A percentile compares a stretch with the other conserved stretches of the same genome.
phyloP scores from a whole-genome alignment of 2,888 invertebrate genomes.

The Chrysotoxum bicinctum region DNA sequence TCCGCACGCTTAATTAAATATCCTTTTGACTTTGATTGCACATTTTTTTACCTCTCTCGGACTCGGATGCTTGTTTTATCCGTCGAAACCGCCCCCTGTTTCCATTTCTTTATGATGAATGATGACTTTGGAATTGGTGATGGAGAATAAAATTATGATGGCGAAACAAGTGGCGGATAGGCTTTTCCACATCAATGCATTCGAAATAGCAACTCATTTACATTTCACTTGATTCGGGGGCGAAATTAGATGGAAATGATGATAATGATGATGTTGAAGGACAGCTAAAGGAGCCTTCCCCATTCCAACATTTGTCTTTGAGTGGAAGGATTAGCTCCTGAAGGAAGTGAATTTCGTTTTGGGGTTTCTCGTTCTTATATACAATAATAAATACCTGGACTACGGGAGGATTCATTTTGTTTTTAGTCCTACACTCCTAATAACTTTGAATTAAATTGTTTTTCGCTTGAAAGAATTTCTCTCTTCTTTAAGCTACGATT shows the following conservation, averaged over 20 bases:
- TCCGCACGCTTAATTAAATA: conserved; percentile 66
- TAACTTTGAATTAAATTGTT: conserved; percentile 47
- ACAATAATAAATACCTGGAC: neutral
- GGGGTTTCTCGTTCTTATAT: conserved; percentile 5
- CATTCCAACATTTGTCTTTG: conserved; percentile 17
- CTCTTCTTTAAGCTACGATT: conserved; percentile 32
- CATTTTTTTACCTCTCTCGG: conserved; percentile 8
- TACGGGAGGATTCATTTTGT: conserved; percentile 7
- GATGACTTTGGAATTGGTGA: conserved; percentile 38
- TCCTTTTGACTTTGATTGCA: conserved; percentile 53
- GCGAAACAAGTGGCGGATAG: conserved; percentile 61
- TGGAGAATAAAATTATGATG: conserved; percentile 50
- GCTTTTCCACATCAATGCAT: conserved; percentile 66
- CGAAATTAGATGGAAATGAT: conserved; percentile 14
- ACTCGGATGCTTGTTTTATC: conserved; percentile 21
- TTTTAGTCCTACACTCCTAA: neutral
- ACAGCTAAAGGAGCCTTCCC: conserved; percentile 13
- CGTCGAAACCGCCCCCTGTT: neutral
- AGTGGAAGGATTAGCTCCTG: conserved; percentile 53
- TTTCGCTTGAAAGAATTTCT: conserved; percentile 48
- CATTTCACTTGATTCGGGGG: conserved; percentile 60
- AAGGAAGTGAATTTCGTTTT: conserved; percentile 62
- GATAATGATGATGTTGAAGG: conserved; percentile 27
- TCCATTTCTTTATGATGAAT: conserved; percentile 16
- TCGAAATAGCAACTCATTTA: conserved; percentile 66